These are phyloP conservation scores for Hemicrepidius hirtus DNA, from an alignment of 2,888 invertebrate genomes.

Conservation along the genomic window DNA sequence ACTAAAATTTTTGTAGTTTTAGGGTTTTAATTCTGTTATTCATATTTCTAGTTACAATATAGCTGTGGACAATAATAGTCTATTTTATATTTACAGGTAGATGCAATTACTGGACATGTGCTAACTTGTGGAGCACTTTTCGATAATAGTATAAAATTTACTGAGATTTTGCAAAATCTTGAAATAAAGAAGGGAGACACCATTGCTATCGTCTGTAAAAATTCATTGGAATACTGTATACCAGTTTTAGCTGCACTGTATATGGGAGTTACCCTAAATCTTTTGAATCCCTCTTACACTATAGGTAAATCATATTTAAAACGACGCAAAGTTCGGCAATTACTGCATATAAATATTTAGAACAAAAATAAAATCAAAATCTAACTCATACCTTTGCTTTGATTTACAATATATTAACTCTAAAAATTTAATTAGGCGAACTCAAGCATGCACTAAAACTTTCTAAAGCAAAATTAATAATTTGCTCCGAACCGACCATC, in stretches of 20 bases:
- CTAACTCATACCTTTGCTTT: too few species aligned
- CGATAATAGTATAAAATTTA: slow-evolving; percentile 59
- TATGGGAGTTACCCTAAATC: slow-evolving; percentile 59
- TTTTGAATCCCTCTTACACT: slow-evolving; percentile 56
- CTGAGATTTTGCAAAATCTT: slow-evolving; percentile 56
- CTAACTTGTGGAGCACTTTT: slow-evolving; percentile 60
- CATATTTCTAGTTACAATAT: too few species aligned
- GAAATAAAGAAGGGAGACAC: slow-evolving; percentile 58
- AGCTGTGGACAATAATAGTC: too few species aligned
- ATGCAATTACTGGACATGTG: slow-evolving; percentile 57
- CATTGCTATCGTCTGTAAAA: slow-evolving; percentile 61
- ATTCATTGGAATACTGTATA: slow-evolving; percentile 60
- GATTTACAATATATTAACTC: neutral
- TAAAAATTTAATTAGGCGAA: slow-evolving; percentile 50
- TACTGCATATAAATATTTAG: too few species aligned
- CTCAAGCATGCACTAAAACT: slow-evolving; percentile 76
- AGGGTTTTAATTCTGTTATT: too few species aligned
- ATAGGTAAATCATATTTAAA: neutral
- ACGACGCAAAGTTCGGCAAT: too few species aligned
- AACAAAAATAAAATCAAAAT: neutral
- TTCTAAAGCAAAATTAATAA: slow-evolving; percentile 79
- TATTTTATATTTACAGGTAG: slow-evolving; percentile 55
- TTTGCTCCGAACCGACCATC: slow-evolving; percentile 67
- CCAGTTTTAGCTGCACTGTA: slow-evolving; percentile 61
- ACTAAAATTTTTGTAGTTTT: too few species aligned